Base-by-base conservation (phyloP, 1,140 invertebrate genomes). In the Drosophila malerkotliana region DNA sequence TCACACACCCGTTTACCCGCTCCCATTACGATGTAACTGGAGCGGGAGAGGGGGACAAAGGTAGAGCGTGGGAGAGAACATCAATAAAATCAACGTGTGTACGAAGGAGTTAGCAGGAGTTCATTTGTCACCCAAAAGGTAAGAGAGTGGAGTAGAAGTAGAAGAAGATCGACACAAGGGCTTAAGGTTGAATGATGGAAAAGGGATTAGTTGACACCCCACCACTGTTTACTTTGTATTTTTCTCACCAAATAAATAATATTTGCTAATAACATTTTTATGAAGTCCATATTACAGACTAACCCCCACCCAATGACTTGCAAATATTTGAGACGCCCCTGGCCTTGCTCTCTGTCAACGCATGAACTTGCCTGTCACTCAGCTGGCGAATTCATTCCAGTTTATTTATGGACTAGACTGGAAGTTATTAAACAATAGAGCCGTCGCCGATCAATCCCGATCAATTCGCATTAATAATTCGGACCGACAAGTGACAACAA, bases 291-390 rank as follows among this genome's bases (percentile, higher is more conserved):
- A 6, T 7, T 28, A 28, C 26, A 6, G 26, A 28, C 26, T 28
- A 28, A 4, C n/a, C 48, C 24, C 26, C 7, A n/a, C 24, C 0
- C 8, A 10, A 12, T 47, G 10, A 3, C n/a, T 34, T 49, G 26
- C 45, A n/a, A 28, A 30, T 21, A 47, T 57, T 9, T 24, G 37
- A 26, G 26, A 10, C 61, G 61, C 61, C 56, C 30, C 30, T 64
- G 63, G 67, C 67, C 67, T 71, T 71, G 67, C 63, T 63, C 58
- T 49, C 47, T 52, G 63, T 67, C 63, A 64, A n/a, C 63, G 32
- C 14, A 18, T 57, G 66, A 69, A 68, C 66, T 69, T 69, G 67
- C 18, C 67, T 57, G 67, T 71, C 67, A 71, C 67, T 71, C 63
- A 37, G n/a, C 0, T 34, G n/a, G 58, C 63, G 47, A 67, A 67